Evolutionary conservation across 2,113 vertebrate genomes (phyloP), one percentile per base, ranked within the genome.

Genomic region (Bubo blakistoni): DNA sequence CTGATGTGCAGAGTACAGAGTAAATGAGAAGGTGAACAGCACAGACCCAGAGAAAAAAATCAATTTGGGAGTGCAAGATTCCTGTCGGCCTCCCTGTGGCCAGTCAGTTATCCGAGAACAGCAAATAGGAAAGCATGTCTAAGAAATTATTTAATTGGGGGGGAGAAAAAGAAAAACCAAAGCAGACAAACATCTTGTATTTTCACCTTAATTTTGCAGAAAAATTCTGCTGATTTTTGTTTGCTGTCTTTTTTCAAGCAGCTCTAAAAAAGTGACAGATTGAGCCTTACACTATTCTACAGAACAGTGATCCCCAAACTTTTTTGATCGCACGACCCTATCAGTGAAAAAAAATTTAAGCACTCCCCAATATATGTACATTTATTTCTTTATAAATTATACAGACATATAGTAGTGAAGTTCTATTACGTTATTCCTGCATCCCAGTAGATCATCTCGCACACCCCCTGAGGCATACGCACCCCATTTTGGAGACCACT

Each of bases 351-450:
- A 80, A 10, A 1, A 16, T 15, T 18, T 63, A 61, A 86, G 52
- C 4, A 5, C 2, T 13, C 34, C 42, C 32, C 3, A 4, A 13
- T 2, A 40, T 1, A 72, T 1, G 9, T 44, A 20, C 3, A 52
- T 9, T 14, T 62, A 27, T 29, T 51, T 72, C 13, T 58, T 44
- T 27, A 30, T 20, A 36, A 78, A 47, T 46, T 2, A 26, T 2
- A 3, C 15, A 44, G 49, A 14, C 1, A 10, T 0, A 10, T 11
- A 24, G 19, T 21, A 67, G 22, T 47, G 6, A 47, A n/a, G 13
- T 14, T 42, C 54, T 19, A 2, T 38, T 30, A 20, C 34, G 32
- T 30, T 29, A 32, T 11, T 84, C 11, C 62, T 91, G 44, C 36
- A 52, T 13, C 24, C 36, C 85, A 46, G 5, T 0, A 78, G 27